Evolutionary conservation across 2,888 invertebrate species (phyloP).

Genomic region (Omphaloscelis lunosa): DNA sequence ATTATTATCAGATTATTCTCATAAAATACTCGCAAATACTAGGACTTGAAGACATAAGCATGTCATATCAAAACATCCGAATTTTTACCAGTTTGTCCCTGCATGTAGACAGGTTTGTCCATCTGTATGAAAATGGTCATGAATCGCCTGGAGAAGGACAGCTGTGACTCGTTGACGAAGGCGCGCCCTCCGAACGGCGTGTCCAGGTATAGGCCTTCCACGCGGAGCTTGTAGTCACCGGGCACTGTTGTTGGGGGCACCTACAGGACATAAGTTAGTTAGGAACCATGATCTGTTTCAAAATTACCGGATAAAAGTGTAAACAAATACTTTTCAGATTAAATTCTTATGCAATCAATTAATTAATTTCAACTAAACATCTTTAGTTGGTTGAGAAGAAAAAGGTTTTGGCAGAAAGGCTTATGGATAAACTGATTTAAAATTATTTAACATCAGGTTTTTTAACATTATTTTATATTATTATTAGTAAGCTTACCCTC

Average conservation of each 20-base stretch:
- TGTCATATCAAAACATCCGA: not conserved
- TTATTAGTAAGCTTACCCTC: constrained; percentile 93
- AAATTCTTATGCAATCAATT: not conserved
- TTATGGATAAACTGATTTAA: too few relatives aligned
- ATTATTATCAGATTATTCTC: too few relatives aligned
- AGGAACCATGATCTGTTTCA: not conserved
- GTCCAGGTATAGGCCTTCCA: constrained; percentile 95
- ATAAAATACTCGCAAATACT: too few relatives aligned
- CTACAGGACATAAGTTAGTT: constrained; percentile 77
- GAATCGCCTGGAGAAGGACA: constrained; percentile 96
- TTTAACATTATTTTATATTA: too few relatives aligned
- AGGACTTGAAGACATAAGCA: too few relatives aligned
- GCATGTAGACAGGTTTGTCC: constrained; percentile 98
- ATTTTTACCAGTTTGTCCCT: constrained; percentile 94
- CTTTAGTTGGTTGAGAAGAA: too few relatives aligned
- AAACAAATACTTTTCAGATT: not conserved
- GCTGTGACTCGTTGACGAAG: constrained; percentile 96
- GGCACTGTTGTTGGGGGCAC: constrained; percentile 95
- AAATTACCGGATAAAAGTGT: not conserved
- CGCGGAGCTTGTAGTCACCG: constrained; percentile 95
- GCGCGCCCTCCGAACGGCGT: constrained; percentile 96
- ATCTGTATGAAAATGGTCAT: constrained; percentile 99
- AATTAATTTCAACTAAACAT: too few relatives aligned
- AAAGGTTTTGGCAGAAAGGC: too few relatives aligned
- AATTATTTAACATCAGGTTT: too few relatives aligned